A percentile compares a stretch with the other conserved stretches of the same genome.
Conservation (phyloP, 1,140 invertebrate species). For the Drosophila nannoptera region DNA sequence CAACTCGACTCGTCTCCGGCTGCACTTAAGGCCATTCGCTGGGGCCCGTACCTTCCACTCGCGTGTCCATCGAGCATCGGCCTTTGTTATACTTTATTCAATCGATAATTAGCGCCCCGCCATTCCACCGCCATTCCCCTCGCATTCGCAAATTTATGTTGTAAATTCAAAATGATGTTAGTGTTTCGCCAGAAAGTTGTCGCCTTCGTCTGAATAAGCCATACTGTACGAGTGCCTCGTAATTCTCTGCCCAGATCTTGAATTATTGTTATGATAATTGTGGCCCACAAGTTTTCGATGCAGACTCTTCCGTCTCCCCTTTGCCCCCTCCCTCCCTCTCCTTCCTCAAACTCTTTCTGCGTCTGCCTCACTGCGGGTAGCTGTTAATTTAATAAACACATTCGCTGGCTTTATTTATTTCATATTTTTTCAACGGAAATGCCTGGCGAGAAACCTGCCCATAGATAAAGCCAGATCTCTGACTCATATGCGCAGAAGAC, state of each 20-base stretch:
- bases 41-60: background rate
- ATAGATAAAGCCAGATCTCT: slow-evolving; percentile 6
- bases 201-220: slow-evolving; percentile 45
- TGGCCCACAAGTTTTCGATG: slow-evolving; percentile 7
- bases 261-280: slow-evolving; percentile 77
- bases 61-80: background rate
- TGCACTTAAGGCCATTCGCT: slow-evolving; percentile 18
- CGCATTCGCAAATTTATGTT: slow-evolving; percentile 60
- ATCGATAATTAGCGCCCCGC: slow-evolving; percentile 66
- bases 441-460: slow-evolving; percentile 9
- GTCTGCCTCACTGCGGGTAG: slow-evolving; percentile 33
- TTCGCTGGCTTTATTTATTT: slow-evolving; percentile 68
- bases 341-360: background rate
- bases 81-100: slow-evolving; percentile 62
- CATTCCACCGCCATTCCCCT: too few relatives aligned
- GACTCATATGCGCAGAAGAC: slow-evolving; percentile 9
- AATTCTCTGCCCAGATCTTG: slow-evolving; percentile 55
- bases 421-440: slow-evolving; percentile 54
- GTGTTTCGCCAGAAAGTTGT: slow-evolving; percentile 63
- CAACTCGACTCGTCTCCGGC: background rate
- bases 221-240: slow-evolving; percentile 32
- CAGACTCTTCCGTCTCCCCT: too few relatives aligned
- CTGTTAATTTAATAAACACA: slow-evolving; percentile 77
- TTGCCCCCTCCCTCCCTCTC: background rate
- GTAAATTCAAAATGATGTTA: slow-evolving; percentile 73